A percentile compares a stretch with the other conserved stretches of the same genome.
These are phyloP conservation scores for Plebejus anna DNA, from an alignment of 2,888 invertebrate species.

Conservation along the genomic window DNA sequence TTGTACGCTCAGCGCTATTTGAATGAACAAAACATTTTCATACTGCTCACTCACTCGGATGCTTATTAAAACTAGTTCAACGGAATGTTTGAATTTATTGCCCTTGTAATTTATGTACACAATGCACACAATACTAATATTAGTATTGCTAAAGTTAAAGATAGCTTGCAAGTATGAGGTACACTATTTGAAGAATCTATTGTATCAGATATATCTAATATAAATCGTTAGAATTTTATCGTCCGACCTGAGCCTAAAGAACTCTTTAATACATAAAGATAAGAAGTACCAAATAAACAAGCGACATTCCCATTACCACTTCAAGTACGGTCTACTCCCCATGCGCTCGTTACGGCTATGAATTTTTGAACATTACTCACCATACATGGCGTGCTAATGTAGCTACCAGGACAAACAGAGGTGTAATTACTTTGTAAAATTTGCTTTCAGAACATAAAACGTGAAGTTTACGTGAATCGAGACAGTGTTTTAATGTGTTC, in stretches of 20 bases:
- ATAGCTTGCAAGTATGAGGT: neutral
- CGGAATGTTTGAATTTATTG: slow-evolving; percentile 2
- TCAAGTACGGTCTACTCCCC: slow-evolving; percentile 14
- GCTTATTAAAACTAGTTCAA: neutral
- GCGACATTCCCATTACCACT: slow-evolving; percentile 13
- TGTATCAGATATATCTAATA: neutral
- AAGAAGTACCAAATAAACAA: slow-evolving; percentile 7
- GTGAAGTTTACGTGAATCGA: slow-evolving; percentile 16
- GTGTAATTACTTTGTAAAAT: slow-evolving; percentile 25
- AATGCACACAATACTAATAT: neutral
- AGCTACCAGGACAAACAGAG: slow-evolving; percentile 4
- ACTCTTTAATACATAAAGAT: neutral
- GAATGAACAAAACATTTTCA: slow-evolving; percentile 25
- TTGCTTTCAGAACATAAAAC: slow-evolving; percentile 19
- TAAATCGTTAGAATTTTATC: neutral
- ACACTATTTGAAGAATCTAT: neutral
- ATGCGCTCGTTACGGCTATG: slow-evolving; percentile 13
- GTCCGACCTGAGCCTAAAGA: neutral
- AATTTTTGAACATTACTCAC: slow-evolving; percentile 25
- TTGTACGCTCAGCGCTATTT: neutral
- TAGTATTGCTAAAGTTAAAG: neutral
- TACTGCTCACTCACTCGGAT: slow-evolving; percentile 8
- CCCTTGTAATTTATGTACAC: neutral
- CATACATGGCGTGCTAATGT: slow-evolving; percentile 17
- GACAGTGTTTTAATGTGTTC: slow-evolving; percentile 13